Percentiles rank a stretch among this genome's conserved stretches.
phyloP scores from a whole-genome alignment of 92 coral and sea anemone genomes.

The Porites divaricata region DNA sequence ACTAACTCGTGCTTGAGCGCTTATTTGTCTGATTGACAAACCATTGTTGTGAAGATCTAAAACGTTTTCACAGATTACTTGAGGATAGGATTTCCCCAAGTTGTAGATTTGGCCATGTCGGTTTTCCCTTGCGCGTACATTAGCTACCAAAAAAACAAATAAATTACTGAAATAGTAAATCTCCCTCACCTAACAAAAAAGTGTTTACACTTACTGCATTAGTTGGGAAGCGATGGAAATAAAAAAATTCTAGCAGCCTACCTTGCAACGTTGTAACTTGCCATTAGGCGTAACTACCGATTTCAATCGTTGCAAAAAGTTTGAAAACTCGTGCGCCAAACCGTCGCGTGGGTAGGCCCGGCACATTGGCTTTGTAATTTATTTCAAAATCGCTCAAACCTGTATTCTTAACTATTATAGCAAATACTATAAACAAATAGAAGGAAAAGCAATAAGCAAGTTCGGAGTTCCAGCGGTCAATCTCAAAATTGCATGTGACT shows the following conservation, averaged over 20 bases:
- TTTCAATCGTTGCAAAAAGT: too few species aligned
- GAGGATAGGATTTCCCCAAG: conserved; percentile 44
- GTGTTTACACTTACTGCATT: conserved; percentile 5
- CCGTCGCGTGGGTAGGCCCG: too few species aligned
- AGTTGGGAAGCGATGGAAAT: too few species aligned
- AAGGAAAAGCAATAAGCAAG: not conserved
- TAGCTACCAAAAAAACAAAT: conserved; percentile 23
- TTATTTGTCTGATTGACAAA: conserved; percentile 38
- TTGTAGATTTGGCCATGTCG: conserved; percentile 45
- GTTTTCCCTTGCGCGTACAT: conserved; percentile 38
- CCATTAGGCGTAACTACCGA: too few species aligned
- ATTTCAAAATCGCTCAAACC: too few species aligned
- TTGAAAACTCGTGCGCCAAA: too few species aligned
- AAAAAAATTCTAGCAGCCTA: too few species aligned
- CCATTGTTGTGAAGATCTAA: conserved; percentile 31
- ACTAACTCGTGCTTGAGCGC: conserved; percentile 42
- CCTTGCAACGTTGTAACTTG: too few species aligned
- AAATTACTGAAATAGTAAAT: conserved; percentile 17
- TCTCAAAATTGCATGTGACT: conserved; percentile 23
- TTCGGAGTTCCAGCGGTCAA: conserved; percentile 31
- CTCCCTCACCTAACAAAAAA: conserved; percentile 12
- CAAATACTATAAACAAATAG: too few species aligned
- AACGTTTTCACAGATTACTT: conserved; percentile 39
- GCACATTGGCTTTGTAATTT: too few species aligned
- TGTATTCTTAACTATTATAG: too few species aligned